Base-by-base conservation (phyloP, 2,888 invertebrate species). In the Criorhina ranunculi region DNA sequence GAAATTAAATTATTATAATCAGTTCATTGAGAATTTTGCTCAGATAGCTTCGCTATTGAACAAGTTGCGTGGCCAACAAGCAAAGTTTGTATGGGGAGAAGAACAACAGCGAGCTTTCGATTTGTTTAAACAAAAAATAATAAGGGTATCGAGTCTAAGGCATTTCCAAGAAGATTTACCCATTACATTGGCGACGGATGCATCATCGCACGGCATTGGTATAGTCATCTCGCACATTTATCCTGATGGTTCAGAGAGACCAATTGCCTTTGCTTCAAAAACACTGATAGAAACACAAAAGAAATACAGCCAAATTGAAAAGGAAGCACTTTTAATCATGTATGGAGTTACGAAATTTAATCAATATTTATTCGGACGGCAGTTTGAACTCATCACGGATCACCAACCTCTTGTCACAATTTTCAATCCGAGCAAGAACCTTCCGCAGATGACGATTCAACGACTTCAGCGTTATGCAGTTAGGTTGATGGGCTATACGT, bases 391-490 rank as follows among this genome's bases (percentile, higher is more conserved):
- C 11, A 11, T 19, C 2, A 77, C 73, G 1, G 86, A 83, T 53
- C 46, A 46, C 9, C 46, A 46, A 9, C 19, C 46, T 12, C 33
- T 76, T 5, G 76, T 57, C 7, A 60, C 69, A 17, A 19, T 83
- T 33, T 86, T 86, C 42, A 37, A 73, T 67, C 78, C 81, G 7
- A 53, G 19, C 6, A 85, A 82, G 17, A 79, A 80, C 19, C 33
- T 86, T 4, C 79, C 79, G 5, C 67, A 66, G 8, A 60, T 76
- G 46, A 78, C 86, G 3, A 59, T 81, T 5, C 78, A 86, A 11
- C 24, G 83, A 1, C 59, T 86, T 0, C 82, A 85, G 33, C 49
- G 79, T 2, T 87, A 80, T 78, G 75, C 80, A 1, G 59, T 87
- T 7, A 37, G 33, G 0, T 44, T 78, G 1, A 73, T 73, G 57